A percentile compares a stretch with the other conserved stretches of the same genome.
Evolutionary conservation across 1,140 invertebrate genomes (phyloP).

Genomic region (Brachionus manjavacas): DNA sequence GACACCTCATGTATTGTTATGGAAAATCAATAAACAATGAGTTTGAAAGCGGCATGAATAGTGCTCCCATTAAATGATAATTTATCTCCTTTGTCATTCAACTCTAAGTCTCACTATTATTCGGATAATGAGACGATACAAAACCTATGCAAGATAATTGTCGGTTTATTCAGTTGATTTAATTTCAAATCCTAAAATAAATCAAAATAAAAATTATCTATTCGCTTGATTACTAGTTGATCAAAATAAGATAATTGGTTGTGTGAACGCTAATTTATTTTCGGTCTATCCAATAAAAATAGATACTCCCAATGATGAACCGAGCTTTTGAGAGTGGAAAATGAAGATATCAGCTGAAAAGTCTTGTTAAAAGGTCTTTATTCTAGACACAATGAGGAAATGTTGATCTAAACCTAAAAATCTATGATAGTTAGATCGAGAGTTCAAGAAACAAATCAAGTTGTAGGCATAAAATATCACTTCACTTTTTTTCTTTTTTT

Average conservation of each 20-base stretch:
- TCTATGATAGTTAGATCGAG: no score
- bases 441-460: no score
- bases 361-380: no score
- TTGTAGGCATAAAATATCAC: no score
- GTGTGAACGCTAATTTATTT: not conserved
- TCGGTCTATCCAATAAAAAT: not conserved
- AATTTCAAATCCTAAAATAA: not conserved
- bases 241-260: constrained; percentile 29
- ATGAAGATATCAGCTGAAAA: no score
- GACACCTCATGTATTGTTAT: not conserved
- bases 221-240: not conserved
- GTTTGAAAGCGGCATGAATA: not conserved
- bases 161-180: constrained; percentile 22
- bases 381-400: no score
- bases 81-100: not conserved
- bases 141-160: constrained; percentile 13
- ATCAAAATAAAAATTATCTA: not conserved
- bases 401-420: no score
- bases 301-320: no score
- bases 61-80: constrained; percentile 32
- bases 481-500: no score
- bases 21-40: not conserved
- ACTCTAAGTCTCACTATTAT: not conserved
- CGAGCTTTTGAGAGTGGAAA: no score
- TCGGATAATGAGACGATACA: constrained; percentile 25